A percentile compares a stretch with the other conserved stretches of the same genome.
Conservation (phyloP, 2,113 vertebrate species). For the Mus pahari region DNA sequence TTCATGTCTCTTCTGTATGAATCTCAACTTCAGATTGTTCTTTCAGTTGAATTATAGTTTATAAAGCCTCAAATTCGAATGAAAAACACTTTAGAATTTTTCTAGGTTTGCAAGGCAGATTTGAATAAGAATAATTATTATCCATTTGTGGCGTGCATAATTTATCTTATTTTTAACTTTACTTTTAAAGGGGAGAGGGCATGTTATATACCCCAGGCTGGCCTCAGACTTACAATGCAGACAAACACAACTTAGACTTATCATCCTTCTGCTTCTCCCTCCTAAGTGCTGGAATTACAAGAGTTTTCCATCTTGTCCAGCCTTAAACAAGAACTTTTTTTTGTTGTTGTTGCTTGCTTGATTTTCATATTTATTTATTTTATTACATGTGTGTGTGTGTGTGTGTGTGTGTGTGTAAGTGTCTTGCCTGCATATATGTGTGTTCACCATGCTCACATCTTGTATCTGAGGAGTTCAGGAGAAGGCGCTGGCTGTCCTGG, state of each 20-base stretch:
- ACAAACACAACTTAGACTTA: background rate
- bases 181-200: background rate
- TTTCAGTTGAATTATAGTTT: conserved; percentile 22
- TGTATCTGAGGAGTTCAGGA: background rate
- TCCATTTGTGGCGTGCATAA: background rate
- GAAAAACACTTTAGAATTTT: conserved; percentile 14
- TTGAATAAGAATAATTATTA: conserved; percentile 42
- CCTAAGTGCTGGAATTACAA: background rate
- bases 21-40: conserved; percentile 21
- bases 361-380: background rate
- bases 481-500: background rate
- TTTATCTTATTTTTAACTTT: background rate
- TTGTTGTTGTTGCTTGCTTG: background rate
- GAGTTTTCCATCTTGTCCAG: background rate
- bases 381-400: background rate
- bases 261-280: background rate
- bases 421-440: background rate
- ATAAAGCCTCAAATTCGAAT: conserved; percentile 30
- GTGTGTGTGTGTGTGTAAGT: background rate
- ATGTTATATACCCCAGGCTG: background rate
- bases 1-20: background rate
- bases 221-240: background rate
- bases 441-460: background rate
- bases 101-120: conserved; percentile 48
- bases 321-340: background rate